Conservation (phyloP, 2,113 vertebrate genomes). For the Fulica atra region DNA sequence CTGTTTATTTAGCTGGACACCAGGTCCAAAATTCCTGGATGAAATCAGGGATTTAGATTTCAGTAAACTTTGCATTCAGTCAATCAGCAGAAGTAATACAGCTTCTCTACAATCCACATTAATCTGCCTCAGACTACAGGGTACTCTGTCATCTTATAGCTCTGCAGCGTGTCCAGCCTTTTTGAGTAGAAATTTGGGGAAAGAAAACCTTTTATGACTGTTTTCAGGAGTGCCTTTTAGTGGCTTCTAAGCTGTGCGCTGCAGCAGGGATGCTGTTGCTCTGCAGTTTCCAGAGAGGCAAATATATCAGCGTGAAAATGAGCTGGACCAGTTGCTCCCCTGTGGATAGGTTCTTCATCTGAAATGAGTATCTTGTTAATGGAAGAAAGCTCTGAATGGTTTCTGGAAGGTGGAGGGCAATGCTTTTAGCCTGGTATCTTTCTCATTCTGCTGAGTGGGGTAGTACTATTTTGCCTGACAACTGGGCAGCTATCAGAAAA, state of each 20-base stretch:
- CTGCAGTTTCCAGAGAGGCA: conserved; percentile 11
- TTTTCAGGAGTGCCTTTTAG: neutral
- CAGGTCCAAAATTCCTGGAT: neutral
- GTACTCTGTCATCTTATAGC: neutral
- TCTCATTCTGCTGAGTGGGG: neutral
- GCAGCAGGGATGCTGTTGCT: neutral
- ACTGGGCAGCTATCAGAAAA: neutral
- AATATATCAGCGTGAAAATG: conserved; percentile 37
- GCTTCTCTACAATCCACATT: neutral
- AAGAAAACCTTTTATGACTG: neutral
- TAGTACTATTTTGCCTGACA: neutral
- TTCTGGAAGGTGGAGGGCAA: neutral
- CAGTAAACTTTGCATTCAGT: neutral
- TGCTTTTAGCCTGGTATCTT: neutral
- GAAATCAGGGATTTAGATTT: neutral
- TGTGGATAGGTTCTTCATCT: conserved; percentile 7
- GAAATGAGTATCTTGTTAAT: conserved; percentile 30
- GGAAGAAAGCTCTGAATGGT: neutral
- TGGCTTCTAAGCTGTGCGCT: neutral
- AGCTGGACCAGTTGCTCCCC: conserved; percentile 21
- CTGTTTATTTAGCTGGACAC: neutral
- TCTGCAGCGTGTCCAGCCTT: neutral
- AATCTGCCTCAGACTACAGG: neutral
- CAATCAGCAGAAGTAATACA: neutral
- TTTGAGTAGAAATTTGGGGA: neutral